Evolutionary conservation across 2,113 vertebrate species (phyloP).

Genomic region (Pantherophis guttatus): DNA sequence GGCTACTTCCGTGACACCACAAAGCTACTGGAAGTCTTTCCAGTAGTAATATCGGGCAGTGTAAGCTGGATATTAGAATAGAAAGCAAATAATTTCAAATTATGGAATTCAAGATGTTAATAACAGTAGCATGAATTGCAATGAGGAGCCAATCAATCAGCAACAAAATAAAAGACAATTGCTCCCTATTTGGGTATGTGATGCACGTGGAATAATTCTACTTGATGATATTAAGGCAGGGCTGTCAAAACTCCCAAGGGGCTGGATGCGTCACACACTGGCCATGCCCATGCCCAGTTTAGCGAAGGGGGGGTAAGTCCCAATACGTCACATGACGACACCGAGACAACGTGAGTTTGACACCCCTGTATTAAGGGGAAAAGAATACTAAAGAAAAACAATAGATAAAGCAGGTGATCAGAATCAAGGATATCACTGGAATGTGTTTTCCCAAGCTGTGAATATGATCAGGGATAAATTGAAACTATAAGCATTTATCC

Average conservation of each 20-base stretch:
- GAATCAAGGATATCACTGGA: neutral
- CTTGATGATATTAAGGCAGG: neutral
- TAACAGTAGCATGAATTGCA: neutral
- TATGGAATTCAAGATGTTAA: neutral
- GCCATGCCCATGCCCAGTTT: no score
- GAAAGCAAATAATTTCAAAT: neutral
- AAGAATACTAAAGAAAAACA: neutral
- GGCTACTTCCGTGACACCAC: neutral
- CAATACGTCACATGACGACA: no score
- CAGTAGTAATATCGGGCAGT: neutral
- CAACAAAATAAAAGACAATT: neutral
- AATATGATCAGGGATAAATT: neutral
- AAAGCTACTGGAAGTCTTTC: neutral
- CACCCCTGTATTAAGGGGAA: neutral
- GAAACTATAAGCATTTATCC: neutral
- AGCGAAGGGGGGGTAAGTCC: no score
- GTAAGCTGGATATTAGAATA: neutral
- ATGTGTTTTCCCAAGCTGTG: neutral
- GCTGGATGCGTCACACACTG: no score
- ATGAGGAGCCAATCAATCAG: neutral
- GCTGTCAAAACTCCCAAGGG: no score
- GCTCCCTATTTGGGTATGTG: neutral
- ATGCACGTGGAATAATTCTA: neutral
- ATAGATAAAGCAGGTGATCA: neutral
- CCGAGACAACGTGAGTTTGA: no score